Evolutionary conservation across 2,888 invertebrate species (phyloP).

Genomic region (Merodon equestris): DNA sequence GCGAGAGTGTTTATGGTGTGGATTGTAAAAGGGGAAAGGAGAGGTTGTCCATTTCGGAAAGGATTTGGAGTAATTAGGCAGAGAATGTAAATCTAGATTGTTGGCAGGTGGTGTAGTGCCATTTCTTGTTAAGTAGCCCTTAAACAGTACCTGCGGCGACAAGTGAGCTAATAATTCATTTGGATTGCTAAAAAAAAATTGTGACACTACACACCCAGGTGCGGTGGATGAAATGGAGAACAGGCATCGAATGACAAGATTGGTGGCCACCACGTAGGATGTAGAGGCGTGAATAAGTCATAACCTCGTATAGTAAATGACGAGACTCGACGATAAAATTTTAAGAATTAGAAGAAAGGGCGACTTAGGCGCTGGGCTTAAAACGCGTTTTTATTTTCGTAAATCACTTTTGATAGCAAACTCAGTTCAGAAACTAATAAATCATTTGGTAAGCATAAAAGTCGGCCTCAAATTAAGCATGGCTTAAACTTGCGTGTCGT

Average conservation of each 20-base stretch:
- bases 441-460: no score
- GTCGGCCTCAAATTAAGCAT: no score
- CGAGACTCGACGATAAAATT: no score
- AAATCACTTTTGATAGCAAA: no score
- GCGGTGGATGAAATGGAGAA: background rate
- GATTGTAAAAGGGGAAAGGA: slow-evolving; percentile 12
- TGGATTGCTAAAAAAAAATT: slow-evolving; percentile 20
- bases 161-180: slow-evolving; percentile 45
- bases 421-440: no score
- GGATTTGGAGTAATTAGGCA: slow-evolving; percentile 21
- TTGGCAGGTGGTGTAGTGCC: slow-evolving; percentile 6
- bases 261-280: no score
- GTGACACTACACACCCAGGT: slow-evolving; percentile 30
- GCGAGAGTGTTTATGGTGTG: slow-evolving; percentile 34
- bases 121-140: background rate
- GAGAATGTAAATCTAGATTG: slow-evolving; percentile 17
- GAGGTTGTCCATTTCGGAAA: background rate
- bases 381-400: no score
- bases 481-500: no score
- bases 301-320: no score
- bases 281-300: no score
- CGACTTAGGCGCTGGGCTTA: no score
- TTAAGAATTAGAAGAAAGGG: no score
- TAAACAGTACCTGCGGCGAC: slow-evolving; percentile 12
- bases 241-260: background rate